Conservation (phyloP, 2,113 vertebrate genomes). For the Thunnus maccoyii region DNA sequence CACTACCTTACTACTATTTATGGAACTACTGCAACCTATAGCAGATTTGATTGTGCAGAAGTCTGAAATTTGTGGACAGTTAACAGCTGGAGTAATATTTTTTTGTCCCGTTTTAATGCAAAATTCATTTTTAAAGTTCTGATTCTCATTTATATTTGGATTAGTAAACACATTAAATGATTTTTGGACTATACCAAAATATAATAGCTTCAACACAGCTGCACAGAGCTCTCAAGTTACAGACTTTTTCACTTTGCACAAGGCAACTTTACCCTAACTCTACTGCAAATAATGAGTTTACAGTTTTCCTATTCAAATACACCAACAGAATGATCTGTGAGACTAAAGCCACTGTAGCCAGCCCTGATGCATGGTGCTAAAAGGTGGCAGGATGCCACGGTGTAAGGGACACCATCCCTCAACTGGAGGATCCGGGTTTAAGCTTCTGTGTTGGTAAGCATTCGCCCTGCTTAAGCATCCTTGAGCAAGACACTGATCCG, state of each 20-base stretch:
- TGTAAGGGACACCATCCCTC: slow-evolving; percentile 62
- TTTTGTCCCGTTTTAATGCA: not conserved
- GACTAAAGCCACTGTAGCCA: slow-evolving; percentile 27
- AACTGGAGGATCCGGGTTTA: slow-evolving; percentile 60
- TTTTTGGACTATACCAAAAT: not conserved
- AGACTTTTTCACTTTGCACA: not conserved
- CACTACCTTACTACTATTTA: slow-evolving; percentile 5
- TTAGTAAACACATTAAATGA: not conserved
- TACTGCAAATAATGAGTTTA: not conserved
- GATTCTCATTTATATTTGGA: not conserved
- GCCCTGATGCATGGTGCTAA: slow-evolving; percentile 38
- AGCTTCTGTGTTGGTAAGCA: slow-evolving; percentile 61
- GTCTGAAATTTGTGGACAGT: not conserved
- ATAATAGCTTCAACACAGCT: not conserved
- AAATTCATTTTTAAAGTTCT: not conserved
- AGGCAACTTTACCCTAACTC: not conserved
- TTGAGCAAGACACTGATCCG: slow-evolving; percentile 66
- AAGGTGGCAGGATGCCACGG: slow-evolving; percentile 58
- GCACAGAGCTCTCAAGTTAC: not conserved
- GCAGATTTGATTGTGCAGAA: not conserved
- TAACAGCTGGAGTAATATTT: not conserved
- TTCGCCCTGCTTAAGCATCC: slow-evolving; percentile 60
- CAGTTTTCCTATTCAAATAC: slow-evolving; percentile 2
- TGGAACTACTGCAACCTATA: not conserved
- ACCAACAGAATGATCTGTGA: slow-evolving; percentile 28